These are phyloP conservation scores for Acanthochromis polyacanthus DNA, from an alignment of 2,113 vertebrate genomes.

Conservation along the genomic window DNA sequence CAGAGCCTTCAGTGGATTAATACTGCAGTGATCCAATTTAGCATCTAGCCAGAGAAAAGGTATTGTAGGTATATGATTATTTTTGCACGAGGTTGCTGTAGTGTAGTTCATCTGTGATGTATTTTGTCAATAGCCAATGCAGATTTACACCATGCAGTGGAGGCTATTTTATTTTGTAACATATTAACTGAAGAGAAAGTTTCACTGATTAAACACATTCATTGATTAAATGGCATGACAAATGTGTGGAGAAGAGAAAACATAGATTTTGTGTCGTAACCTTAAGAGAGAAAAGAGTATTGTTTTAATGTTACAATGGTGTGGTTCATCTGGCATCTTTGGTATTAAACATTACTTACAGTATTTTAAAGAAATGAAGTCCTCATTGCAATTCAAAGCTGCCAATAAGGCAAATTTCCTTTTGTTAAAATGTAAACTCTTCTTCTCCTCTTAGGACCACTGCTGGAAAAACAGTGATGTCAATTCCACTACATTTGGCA, in stretches of 20 bases:
- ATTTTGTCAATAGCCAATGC: conserved; percentile 20
- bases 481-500: not conserved
- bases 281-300: not conserved
- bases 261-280: not conserved
- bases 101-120: conserved; percentile 20
- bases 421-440: not conserved
- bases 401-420: not conserved
- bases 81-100: conserved; percentile 27
- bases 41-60: conserved; percentile 37
- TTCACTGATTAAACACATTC: conserved; percentile 35
- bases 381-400: not conserved
- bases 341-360: not conserved
- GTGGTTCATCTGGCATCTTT: not conserved
- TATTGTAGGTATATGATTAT: conserved; percentile 47
- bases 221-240: conserved; percentile 19
- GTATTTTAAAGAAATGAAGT: not conserved
- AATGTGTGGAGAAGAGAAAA: conserved; percentile 7
- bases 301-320: not conserved
- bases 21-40: conserved; percentile 75
- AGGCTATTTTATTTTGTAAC: conserved; percentile 25
- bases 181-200: conserved; percentile 22
- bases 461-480: not conserved
- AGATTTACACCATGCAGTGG: conserved; percentile 23
- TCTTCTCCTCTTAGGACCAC: not conserved
- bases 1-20: conserved; percentile 74